These are phyloP conservation scores for Siniperca chuatsi DNA, from an alignment of 2,113 vertebrate genomes.

Conservation along the genomic window DNA sequence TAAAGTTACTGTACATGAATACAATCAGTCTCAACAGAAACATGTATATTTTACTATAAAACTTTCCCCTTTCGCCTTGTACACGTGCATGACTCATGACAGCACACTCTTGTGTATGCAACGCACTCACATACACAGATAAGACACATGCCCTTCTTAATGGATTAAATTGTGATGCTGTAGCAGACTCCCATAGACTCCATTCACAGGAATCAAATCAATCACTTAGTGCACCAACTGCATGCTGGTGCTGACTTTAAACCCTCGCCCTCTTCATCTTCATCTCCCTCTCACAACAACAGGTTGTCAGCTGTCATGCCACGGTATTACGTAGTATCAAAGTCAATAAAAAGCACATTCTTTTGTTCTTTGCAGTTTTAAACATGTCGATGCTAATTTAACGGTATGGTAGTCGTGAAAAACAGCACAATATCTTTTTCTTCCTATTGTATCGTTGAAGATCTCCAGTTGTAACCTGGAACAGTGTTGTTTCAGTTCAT, in stretches of 20 bases:
- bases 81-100: not conserved
- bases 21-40: not conserved
- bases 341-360: conserved; percentile 5
- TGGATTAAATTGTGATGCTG: not conserved
- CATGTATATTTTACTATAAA: not conserved
- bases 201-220: conserved; percentile 21
- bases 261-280: conserved; percentile 9
- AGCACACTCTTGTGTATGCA: not conserved
- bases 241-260: conserved; percentile 1
- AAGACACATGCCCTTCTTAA: not conserved
- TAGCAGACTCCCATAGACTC: not conserved
- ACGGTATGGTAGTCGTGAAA: not conserved
- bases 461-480: not conserved
- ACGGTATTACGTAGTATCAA: not conserved
- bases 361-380: not conserved
- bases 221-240: conserved; percentile 18
- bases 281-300: conserved; percentile 12
- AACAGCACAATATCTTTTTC: not conserved
- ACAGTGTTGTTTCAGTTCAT: conserved; percentile 1
- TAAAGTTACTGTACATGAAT: conserved; percentile 1
- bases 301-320: conserved; percentile 9
- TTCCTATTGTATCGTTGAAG: not conserved
- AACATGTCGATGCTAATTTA: not conserved
- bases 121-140: not conserved
- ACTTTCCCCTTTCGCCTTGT: not conserved